Conservation (phyloP, 2,113 vertebrate genomes). For the Nanorana parkeri region DNA sequence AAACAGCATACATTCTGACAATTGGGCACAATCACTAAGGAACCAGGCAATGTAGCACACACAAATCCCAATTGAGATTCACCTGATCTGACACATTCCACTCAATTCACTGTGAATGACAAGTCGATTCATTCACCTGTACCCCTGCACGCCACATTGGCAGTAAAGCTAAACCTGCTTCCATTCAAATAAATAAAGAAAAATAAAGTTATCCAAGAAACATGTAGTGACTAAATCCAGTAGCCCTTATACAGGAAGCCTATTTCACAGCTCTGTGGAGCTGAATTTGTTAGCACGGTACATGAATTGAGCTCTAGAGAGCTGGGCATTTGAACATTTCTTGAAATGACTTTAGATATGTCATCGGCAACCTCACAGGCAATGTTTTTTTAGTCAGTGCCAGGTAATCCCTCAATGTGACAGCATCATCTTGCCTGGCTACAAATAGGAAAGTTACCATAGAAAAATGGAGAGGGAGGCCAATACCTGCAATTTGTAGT, state of each 20-base stretch:
- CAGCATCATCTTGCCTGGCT: slow-evolving; percentile 30
- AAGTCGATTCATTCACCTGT: not conserved
- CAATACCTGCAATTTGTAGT: not conserved
- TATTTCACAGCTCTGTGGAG: slow-evolving; percentile 49
- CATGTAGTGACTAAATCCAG: slow-evolving; percentile 46
- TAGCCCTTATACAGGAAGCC: slow-evolving; percentile 35
- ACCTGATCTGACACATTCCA: too few relatives aligned
- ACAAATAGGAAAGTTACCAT: slow-evolving; percentile 11
- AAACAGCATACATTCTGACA: too few relatives aligned
- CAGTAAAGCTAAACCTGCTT: not conserved
- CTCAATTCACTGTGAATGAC: too few relatives aligned
- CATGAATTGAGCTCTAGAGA: slow-evolving; percentile 27
- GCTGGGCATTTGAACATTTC: slow-evolving; percentile 18
- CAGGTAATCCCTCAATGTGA: slow-evolving; percentile 47
- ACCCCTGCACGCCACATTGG: not conserved
- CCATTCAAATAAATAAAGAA: slow-evolving; percentile 19
- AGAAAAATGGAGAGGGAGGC: not conserved
- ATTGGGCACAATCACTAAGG: too few relatives aligned
- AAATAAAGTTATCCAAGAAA: slow-evolving; percentile 21
- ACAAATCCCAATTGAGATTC: too few relatives aligned
- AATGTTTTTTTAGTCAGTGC: slow-evolving; percentile 17
- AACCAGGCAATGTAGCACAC: too few relatives aligned
- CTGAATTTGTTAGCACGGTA: slow-evolving; percentile 43
- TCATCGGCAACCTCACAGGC: slow-evolving; percentile 22
- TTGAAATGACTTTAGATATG: slow-evolving; percentile 44